These are phyloP conservation scores for Oryzias melastigma DNA, from an alignment of 2,113 vertebrate genomes.

Conservation along the genomic window DNA sequence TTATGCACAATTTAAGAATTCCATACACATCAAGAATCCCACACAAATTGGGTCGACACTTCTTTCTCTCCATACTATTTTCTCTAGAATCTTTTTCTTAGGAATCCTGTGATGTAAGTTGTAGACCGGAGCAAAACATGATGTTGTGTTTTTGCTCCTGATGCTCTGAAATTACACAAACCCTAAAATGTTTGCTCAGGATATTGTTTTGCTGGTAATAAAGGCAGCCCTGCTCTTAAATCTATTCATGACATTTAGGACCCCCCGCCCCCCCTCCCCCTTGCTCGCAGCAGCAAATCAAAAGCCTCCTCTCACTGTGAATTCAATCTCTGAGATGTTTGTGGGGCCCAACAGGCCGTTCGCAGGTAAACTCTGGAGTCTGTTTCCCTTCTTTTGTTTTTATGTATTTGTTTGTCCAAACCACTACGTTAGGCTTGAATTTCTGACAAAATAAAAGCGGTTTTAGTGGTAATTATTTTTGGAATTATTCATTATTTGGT, in stretches of 20 bases:
- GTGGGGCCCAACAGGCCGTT: background rate
- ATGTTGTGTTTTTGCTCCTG: conserved; percentile 21
- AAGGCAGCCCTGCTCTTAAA: conserved; percentile 11
- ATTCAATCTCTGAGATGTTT: background rate
- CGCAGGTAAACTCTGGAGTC: background rate
- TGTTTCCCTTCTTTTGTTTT: background rate
- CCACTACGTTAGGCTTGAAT: no score
- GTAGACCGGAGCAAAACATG: conserved; percentile 15
- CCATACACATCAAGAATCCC: no score
- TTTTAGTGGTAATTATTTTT: conserved; percentile 11
- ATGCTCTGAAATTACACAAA: conserved; percentile 12
- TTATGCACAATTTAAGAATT: no score
- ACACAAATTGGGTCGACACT: no score
- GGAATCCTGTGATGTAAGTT: conserved; percentile 8
- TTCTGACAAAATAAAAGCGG: background rate
- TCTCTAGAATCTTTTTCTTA: no score
- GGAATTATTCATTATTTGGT: conserved; percentile 20
- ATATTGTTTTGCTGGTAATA: conserved; percentile 8
- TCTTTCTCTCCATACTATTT: no score
- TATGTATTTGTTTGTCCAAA: background rate
- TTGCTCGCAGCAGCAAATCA: conserved; percentile 4
- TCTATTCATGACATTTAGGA: conserved; percentile 5
- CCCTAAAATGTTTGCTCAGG: conserved; percentile 5
- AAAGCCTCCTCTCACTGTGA: conserved; percentile 3
- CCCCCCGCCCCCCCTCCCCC: background rate